Evolutionary conservation across 1,140 invertebrate genomes (phyloP).

Genomic region (Rhopalosiphum padi): DNA sequence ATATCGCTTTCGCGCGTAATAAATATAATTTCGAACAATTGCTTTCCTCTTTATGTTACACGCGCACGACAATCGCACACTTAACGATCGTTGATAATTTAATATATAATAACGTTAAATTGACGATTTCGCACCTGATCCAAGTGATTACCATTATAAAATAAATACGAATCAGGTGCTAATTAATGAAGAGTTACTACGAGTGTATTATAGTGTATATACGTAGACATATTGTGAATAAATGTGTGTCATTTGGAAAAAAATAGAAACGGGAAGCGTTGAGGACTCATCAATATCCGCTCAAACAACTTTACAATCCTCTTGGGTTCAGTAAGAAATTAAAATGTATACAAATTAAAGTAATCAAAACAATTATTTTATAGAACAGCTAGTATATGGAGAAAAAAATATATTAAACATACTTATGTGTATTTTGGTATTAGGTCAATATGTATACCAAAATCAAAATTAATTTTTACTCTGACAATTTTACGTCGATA

Average conservation of each 20-base stretch:
- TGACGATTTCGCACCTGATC: neutral
- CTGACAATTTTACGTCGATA: no score
- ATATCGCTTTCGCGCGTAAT: neutral
- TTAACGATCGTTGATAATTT: neutral
- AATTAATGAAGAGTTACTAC: neutral
- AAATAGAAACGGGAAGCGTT: neutral
- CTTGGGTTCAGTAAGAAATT: neutral
- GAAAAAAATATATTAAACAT: no score
- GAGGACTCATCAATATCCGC: no score
- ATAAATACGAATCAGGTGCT: neutral
- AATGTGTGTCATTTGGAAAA: neutral
- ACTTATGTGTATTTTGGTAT: no score
- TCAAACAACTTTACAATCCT: neutral
- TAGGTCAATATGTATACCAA: no score
- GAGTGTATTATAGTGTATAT: no score
- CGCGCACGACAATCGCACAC: neutral
- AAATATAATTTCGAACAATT: neutral
- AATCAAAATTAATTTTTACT: no score
- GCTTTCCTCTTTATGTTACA: neutral
- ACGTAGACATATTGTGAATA: no score
- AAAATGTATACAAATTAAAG: no score
- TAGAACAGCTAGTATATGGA: no score
- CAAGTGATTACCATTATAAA: neutral
- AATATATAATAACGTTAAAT: neutral
- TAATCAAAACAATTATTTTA: no score